Conservation (phyloP, 2,888 invertebrate species). For the Eledona agricola region DNA sequence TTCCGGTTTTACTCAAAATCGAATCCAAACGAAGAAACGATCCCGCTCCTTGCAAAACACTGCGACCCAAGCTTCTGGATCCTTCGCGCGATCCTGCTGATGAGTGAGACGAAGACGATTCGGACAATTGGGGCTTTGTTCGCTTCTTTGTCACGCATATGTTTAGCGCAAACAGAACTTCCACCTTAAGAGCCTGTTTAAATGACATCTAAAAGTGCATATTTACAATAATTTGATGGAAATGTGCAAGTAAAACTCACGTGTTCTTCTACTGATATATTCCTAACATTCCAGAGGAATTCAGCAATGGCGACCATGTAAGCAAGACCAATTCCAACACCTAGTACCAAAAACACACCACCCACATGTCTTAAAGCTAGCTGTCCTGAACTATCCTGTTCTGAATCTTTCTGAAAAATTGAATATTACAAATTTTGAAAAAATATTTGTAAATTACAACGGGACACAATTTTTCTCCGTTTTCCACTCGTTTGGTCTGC, state of each 20-base stretch:
- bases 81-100: background rate
- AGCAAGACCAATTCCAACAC: conserved; percentile 76
- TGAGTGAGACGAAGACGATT: conserved; percentile 9
- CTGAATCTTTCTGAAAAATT: conserved; percentile 5
- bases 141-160: conserved; percentile 77
- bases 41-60: conserved; percentile 17
- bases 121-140: conserved; percentile 50
- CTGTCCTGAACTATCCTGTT: conserved; percentile 64
- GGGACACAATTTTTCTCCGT: conserved; percentile 11
- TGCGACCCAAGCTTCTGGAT: conserved; percentile 8
- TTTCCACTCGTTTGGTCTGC: conserved; percentile 62
- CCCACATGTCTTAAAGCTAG: conserved; percentile 88
- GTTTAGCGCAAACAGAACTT: conserved; percentile 73
- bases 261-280: conserved; percentile 80
- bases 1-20: background rate
- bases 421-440: background rate
- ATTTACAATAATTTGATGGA: conserved; percentile 1
- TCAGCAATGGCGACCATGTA: conserved; percentile 81
- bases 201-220: conserved; percentile 69
- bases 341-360: conserved; percentile 88
- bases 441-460: conserved; percentile 3
- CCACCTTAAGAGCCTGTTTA: conserved; percentile 72
- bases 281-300: conserved; percentile 84
- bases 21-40: conserved; percentile 19
- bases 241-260: conserved; percentile 60